Percentiles rank a stretch among this genome's conserved stretches.
These are phyloP conservation scores for Lipophrys pholis DNA, from an alignment of 2,113 vertebrate species.

Conservation along the genomic window DNA sequence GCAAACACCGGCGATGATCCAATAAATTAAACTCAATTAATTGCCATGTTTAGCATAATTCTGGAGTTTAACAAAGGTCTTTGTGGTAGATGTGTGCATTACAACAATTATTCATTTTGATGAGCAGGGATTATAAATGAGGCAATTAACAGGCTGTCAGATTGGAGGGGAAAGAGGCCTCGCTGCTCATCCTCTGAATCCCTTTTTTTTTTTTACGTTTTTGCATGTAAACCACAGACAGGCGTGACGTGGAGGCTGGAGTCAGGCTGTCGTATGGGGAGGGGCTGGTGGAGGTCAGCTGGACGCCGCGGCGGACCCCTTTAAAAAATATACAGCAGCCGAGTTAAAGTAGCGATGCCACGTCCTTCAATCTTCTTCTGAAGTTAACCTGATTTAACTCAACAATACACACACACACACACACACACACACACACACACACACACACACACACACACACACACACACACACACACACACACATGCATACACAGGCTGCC, in stretches of 20 bases:
- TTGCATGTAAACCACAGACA: conserved; percentile 46
- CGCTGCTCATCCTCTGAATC: conserved; percentile 37
- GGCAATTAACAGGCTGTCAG: conserved; percentile 81
- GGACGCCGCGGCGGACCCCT: conserved; percentile 53
- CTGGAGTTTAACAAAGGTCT: conserved; percentile 75
- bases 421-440: conserved; percentile 16
- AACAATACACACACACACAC: conserved; percentile 17
- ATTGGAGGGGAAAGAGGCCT: conserved; percentile 63
- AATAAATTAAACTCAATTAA: conserved; percentile 79
- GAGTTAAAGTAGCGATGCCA: conserved; percentile 45
- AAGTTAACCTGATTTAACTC: conserved; percentile 75
- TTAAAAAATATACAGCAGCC: conserved; percentile 44
- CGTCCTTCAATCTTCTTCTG: conserved; percentile 53
- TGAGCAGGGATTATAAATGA: conserved; percentile 82
- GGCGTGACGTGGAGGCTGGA: conserved; percentile 1
- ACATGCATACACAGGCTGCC: conserved; percentile 48
- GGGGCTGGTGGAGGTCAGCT: conserved; percentile 42
- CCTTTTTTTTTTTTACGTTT: conserved; percentile 21
- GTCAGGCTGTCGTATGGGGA: conserved; percentile 56
- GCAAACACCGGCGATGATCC: conserved; percentile 45
- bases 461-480: conserved; percentile 15
- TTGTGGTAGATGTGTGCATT: conserved; percentile 66
- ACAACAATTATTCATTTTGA: conserved; percentile 80
- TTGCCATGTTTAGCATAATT: conserved; percentile 76
- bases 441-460: conserved; percentile 26